A percentile compares a stretch with the other conserved stretches of the same genome.
Conservation (phyloP, 2,888 invertebrate species). For the Plagodis pulveraria region DNA sequence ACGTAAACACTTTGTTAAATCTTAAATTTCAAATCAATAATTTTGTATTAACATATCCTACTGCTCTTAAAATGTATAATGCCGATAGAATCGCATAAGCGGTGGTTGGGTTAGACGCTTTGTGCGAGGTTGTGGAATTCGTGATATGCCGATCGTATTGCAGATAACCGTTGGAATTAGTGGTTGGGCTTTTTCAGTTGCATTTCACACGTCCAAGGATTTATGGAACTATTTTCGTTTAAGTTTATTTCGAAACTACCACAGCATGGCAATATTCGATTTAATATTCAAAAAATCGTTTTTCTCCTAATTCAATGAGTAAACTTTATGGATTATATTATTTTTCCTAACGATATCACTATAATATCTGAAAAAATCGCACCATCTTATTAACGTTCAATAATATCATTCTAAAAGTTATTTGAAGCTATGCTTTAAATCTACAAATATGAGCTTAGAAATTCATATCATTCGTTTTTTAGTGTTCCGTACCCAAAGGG, state of each 20-base stretch:
- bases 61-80: slow-evolving; percentile 4
- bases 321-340: too few species aligned
- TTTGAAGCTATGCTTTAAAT: too few species aligned
- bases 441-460: too few species aligned
- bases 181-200: slow-evolving; percentile 2
- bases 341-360: too few species aligned
- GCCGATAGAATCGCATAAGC: slow-evolving; percentile 15
- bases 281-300: neutral
- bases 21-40: too few species aligned
- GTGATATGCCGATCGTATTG: slow-evolving; percentile 39
- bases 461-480: too few species aligned
- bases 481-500: too few species aligned
- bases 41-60: neutral
- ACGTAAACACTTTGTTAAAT: too few species aligned
- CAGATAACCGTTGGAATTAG: slow-evolving; percentile 33
- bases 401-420: too few species aligned
- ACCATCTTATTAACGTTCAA: too few species aligned
- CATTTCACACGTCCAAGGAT: too few species aligned
- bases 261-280: neutral
- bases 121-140: slow-evolving; percentile 30
- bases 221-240: neutral
- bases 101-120: slow-evolving; percentile 17
- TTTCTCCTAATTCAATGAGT: neutral
- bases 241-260: neutral
- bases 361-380: too few species aligned